phyloP scores from a whole-genome alignment of 2,797 vertebrate genomes.

The Tenualosa ilisha region DNA sequence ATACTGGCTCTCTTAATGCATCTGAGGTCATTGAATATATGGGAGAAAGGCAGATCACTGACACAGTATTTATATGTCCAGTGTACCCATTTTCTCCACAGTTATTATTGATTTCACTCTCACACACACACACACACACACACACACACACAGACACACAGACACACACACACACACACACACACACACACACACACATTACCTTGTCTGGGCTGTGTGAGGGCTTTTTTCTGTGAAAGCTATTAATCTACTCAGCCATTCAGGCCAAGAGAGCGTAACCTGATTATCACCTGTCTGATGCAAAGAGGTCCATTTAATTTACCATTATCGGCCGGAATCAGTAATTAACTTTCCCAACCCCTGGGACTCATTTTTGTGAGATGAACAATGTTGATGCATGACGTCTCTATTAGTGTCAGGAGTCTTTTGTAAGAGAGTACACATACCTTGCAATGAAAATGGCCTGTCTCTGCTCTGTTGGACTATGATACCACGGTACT shows the following conservation, averaged over 20 bases:
- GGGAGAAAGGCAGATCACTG: neutral
- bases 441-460: neutral
- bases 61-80: slow-evolving; percentile 13
- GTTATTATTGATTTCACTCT: neutral
- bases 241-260: slow-evolving; percentile 40
- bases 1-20: neutral
- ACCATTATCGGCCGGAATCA: slow-evolving; percentile 43
- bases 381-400: slow-evolving; percentile 32
- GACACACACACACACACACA: no score
- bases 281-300: slow-evolving; percentile 32
- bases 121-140: no score
- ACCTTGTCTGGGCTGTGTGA: neutral
- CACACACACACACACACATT: neutral
- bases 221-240: slow-evolving; percentile 32
- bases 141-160: neutral
- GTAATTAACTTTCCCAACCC: slow-evolving; percentile 41
- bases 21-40: neutral
- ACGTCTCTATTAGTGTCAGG: slow-evolving; percentile 29
- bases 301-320: slow-evolving; percentile 44
- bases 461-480: neutral
- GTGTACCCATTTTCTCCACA: neutral
- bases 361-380: slow-evolving; percentile 28
- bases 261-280: neutral
- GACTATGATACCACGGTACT: neutral
- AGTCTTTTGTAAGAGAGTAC: slow-evolving; percentile 3